A percentile compares a stretch with the other conserved stretches of the same genome.
These are phyloP conservation scores for Turritopsis dohrnii DNA, from an alignment of 30 jellyfish, hydroid and myxozoan genomes.

Conservation along the genomic window DNA sequence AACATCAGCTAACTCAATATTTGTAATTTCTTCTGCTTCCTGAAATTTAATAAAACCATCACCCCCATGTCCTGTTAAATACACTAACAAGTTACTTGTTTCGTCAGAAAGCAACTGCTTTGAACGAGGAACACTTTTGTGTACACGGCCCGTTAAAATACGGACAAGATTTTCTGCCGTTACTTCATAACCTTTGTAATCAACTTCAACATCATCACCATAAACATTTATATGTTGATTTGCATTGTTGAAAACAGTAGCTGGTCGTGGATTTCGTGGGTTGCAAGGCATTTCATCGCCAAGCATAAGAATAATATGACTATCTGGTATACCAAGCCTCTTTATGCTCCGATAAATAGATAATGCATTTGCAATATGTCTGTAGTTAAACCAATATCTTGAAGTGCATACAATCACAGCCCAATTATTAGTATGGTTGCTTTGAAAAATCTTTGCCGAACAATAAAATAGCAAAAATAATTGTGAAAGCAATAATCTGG, in stretches of 20 bases:
- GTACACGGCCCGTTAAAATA: constrained; percentile 53
- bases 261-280: constrained; percentile 93
- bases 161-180: constrained; percentile 30
- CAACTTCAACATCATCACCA: constrained; percentile 95
- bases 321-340: constrained; percentile 93
- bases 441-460: not conserved
- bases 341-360: constrained; percentile 80
- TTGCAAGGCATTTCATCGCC: constrained; percentile 95
- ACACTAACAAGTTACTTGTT: constrained; percentile 72
- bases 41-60: constrained; percentile 87
- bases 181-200: constrained; percentile 93
- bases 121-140: constrained; percentile 80
- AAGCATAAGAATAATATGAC: constrained; percentile 80
- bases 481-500: not conserved
- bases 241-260: constrained; percentile 79
- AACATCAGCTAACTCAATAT: constrained; percentile 81
- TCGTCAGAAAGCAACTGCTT: constrained; percentile 80
- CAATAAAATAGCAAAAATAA: not conserved
- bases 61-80: constrained; percentile 97
- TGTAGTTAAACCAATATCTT: constrained; percentile 78
- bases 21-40: constrained; percentile 79
- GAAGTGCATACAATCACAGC: constrained; percentile 90
- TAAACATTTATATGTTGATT: constrained; percentile 81
- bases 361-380: constrained; percentile 81
- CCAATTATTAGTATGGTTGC: constrained; percentile 78